These are phyloP conservation scores for Atherinomorus stipes DNA, from an alignment of 2,113 vertebrate genomes.

Conservation along the genomic window DNA sequence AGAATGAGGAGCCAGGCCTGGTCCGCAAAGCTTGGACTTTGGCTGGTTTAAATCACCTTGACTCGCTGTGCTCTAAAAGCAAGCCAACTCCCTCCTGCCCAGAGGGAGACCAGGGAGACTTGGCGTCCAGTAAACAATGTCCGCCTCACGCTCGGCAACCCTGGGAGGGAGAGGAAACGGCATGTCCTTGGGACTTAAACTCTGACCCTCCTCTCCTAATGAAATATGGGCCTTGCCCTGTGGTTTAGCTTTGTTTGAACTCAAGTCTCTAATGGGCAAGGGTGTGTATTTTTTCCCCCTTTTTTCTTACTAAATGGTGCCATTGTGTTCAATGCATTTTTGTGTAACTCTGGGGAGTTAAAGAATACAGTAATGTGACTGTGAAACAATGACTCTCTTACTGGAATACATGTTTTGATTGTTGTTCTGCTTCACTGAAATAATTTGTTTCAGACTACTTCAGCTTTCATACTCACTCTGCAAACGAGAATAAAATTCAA, in stretches of 20 bases:
- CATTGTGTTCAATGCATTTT: conserved; percentile 24
- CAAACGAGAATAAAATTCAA: conserved; percentile 29
- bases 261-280: conserved; percentile 58
- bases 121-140: conserved; percentile 68
- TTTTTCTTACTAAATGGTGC: background rate
- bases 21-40: conserved; percentile 51
- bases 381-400: conserved; percentile 18
- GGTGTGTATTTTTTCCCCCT: conserved; percentile 27
- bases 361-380: conserved; percentile 13
- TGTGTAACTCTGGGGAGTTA: background rate
- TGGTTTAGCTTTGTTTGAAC: conserved; percentile 74
- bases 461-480: conserved; percentile 1
- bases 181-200: conserved; percentile 74
- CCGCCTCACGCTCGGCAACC: conserved; percentile 59
- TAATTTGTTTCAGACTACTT: conserved; percentile 7
- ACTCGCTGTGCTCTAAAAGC: conserved; percentile 60
- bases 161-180: conserved; percentile 71
- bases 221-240: conserved; percentile 69
- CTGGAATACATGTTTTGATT: conserved; percentile 17
- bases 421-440: conserved; percentile 34
- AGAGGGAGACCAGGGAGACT: conserved; percentile 51
- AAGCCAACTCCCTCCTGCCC: conserved; percentile 57
- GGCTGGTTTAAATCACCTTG: conserved; percentile 78
- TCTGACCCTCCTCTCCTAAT: conserved; percentile 71
- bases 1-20: conserved; percentile 55